Evolutionary conservation across 2,113 vertebrate genomes (phyloP).

Genomic region (Corvus moneduloides): DNA sequence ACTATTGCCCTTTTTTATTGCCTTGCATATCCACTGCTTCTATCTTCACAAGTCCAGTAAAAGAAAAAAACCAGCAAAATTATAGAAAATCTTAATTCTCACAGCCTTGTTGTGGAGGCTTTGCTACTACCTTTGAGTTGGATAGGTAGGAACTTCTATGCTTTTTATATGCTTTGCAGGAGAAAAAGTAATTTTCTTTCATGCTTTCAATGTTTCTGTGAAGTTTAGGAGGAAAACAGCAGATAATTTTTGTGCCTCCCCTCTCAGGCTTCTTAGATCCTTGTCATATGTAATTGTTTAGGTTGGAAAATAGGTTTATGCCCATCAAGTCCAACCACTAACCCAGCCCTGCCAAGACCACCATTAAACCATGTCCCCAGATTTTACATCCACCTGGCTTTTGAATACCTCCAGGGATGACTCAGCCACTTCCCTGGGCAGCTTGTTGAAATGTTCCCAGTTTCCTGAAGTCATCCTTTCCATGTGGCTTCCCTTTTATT

Average conservation of each 20-base stretch:
- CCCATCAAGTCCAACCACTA: background rate
- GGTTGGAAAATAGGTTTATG: background rate
- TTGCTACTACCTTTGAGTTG: background rate
- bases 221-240: background rate
- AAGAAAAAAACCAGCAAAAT: background rate
- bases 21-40: background rate
- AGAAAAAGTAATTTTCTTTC: background rate
- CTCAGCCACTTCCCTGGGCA: background rate
- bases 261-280: background rate
- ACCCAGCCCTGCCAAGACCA: background rate
- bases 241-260: background rate
- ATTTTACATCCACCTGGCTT: background rate
- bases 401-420: background rate
- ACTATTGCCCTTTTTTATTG: background rate
- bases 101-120: background rate
- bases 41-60: background rate
- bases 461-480: background rate
- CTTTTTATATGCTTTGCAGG: background rate
- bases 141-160: background rate
- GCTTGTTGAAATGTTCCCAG: background rate
- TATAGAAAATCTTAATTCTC: background rate
- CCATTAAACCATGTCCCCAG: background rate
- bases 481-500: background rate
- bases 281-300: background rate
- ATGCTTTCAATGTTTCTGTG: background rate